phyloP scores from a whole-genome alignment of 2,888 invertebrate species.

The Phaedon cochleariae region DNA sequence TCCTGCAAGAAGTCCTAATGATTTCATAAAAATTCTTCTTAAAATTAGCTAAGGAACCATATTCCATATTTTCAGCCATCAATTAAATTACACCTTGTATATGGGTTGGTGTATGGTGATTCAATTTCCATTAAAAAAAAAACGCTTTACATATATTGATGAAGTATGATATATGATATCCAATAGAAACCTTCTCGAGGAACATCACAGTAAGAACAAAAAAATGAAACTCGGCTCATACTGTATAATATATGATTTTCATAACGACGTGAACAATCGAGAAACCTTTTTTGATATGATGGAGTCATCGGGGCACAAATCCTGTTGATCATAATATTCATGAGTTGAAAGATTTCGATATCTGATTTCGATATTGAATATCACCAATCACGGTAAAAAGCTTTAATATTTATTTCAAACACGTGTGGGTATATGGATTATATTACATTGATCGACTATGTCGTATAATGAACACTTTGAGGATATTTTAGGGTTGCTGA shows the following conservation, averaged over 20 bases:
- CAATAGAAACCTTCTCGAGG: not conserved
- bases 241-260: conserved; percentile 2
- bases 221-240: not conserved
- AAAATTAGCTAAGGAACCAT: no score
- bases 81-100: conserved; percentile 11
- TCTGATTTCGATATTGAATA: conserved; percentile 39
- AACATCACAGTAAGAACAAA: not conserved
- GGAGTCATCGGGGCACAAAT: conserved; percentile 29
- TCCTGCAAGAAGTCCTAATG: no score
- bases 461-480: not conserved
- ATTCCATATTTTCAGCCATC: no score
- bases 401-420: conserved; percentile 21
- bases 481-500: no score
- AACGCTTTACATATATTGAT: no score
- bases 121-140: not conserved
- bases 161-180: not conserved
- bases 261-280: conserved; percentile 24
- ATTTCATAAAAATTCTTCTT: no score
- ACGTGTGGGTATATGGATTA: conserved; percentile 32
- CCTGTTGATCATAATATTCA: conserved; percentile 31
- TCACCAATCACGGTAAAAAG: conserved; percentile 32
- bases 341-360: conserved; percentile 27
- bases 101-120: not conserved
- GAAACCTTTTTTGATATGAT: conserved; percentile 35
- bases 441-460: conserved; percentile 2